Evolutionary conservation across 2,888 invertebrate species (phyloP).

Genomic region (Parthenolecanium corni): DNA sequence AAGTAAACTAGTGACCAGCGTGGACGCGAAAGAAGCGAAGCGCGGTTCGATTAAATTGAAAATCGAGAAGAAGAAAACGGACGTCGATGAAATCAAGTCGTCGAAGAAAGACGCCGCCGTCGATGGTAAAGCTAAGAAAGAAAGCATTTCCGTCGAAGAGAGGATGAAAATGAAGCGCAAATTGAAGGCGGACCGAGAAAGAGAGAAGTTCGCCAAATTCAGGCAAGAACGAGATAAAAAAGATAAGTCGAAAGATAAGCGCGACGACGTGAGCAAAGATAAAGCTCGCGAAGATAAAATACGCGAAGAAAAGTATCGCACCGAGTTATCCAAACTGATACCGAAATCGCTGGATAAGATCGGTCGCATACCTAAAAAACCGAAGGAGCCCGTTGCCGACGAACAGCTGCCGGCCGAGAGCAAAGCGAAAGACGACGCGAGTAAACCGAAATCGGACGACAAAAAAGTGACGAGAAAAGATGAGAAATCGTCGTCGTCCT

Average conservation of each 20-base stretch:
- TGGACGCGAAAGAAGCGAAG: slow-evolving; percentile 1
- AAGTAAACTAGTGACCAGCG: slow-evolving; percentile 10
- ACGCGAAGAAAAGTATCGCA: slow-evolving; percentile 25
- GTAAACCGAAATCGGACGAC: slow-evolving; percentile 44
- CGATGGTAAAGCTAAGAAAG: slow-evolving; percentile 31
- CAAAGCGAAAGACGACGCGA: slow-evolving; percentile 42
- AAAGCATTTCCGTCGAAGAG: slow-evolving; percentile 33
- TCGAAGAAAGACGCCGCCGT: slow-evolving; percentile 33
- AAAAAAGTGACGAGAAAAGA: slow-evolving; percentile 28
- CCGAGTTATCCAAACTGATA: slow-evolving; percentile 22
- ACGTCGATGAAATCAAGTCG: neutral
- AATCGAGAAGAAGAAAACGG: slow-evolving; percentile 13
- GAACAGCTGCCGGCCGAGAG: neutral
- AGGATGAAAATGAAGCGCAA: slow-evolving; percentile 32
- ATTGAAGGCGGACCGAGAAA: slow-evolving; percentile 32
- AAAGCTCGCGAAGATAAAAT: slow-evolving; percentile 16
- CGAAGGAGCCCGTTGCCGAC: slow-evolving; percentile 33
- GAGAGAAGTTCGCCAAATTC: slow-evolving; percentile 40
- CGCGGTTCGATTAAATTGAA: slow-evolving; percentile 14
- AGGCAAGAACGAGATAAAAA: slow-evolving; percentile 47
- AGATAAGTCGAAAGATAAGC: slow-evolving; percentile 29
- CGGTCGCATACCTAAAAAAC: slow-evolving; percentile 20
- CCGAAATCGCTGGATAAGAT: slow-evolving; percentile 22
- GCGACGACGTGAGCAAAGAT: neutral
- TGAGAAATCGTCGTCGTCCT: neutral